phyloP scores from a whole-genome alignment of 2,888 invertebrate genomes.

The Xylophagus ater region DNA sequence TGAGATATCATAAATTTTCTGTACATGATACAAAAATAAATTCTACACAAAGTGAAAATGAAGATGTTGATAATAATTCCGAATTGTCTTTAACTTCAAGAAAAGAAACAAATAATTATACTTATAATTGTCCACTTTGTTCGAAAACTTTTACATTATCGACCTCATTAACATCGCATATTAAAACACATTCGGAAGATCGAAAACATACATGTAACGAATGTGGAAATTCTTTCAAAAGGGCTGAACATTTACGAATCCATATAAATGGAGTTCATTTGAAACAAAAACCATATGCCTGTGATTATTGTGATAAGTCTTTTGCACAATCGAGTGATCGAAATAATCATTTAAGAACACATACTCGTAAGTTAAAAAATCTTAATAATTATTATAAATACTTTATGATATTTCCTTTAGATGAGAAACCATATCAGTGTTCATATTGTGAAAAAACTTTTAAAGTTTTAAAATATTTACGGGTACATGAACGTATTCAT shows the following conservation, averaged over 20 bases:
- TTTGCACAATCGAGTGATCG: conserved; percentile 17
- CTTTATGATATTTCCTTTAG: conserved; percentile 6
- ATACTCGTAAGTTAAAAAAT: conserved; percentile 9
- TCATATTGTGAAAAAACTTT: conserved; percentile 15
- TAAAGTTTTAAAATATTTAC: conserved; percentile 15
- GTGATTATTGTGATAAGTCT: conserved; percentile 15
- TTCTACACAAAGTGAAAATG: too few species aligned
- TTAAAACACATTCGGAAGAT: conserved; percentile 17
- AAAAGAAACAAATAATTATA: too few species aligned
- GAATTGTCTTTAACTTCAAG: too few species aligned
- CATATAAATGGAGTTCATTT: conserved; percentile 18
- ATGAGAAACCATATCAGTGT: conserved; percentile 16
- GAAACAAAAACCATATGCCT: conserved; percentile 17
- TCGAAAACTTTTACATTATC: conserved; percentile 16
- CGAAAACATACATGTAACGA: conserved; percentile 15
- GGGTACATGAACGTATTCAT: conserved; percentile 18
- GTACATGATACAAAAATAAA: too few species aligned
- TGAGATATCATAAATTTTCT: conserved; percentile 17
- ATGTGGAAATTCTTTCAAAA: conserved; percentile 17
- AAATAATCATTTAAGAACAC: conserved; percentile 17
- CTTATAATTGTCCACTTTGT: conserved; percentile 16
- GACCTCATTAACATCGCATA: conserved; percentile 16
- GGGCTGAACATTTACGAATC: conserved; percentile 17
- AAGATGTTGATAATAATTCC: too few species aligned
- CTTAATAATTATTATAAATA: neutral